Evolutionary conservation across 2,797 vertebrate genomes (phyloP).

Genomic region (Cheirogaleus major): DNA sequence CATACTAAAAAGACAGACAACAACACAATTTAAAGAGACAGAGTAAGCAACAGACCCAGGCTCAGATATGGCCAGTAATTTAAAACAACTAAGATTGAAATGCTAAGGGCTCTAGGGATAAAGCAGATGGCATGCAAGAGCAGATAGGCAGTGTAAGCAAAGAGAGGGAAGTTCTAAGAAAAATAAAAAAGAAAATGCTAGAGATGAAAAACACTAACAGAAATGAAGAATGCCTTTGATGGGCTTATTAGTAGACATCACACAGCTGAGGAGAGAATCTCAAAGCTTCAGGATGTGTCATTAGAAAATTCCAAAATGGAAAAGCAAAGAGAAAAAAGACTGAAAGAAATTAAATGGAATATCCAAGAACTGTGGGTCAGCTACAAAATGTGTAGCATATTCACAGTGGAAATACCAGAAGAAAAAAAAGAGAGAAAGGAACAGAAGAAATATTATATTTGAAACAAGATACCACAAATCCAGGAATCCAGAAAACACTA

Average conservation of each 20-base stretch:
- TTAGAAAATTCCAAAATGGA: background rate
- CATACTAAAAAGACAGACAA: background rate
- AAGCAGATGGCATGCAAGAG: background rate
- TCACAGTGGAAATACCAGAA: background rate
- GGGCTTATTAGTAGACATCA: background rate
- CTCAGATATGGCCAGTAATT: background rate
- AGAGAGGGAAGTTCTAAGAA: background rate
- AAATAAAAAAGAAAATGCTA: background rate
- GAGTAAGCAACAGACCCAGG: background rate
- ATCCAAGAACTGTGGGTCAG: background rate
- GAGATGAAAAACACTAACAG: background rate
- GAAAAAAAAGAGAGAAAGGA: background rate
- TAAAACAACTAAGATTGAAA: background rate
- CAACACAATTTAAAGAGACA: background rate
- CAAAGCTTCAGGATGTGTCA: background rate
- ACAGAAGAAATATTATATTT: background rate
- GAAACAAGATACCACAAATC: background rate
- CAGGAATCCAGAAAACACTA: background rate
- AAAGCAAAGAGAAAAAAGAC: background rate
- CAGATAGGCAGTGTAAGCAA: background rate
- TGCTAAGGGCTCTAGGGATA: background rate
- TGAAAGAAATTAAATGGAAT: background rate
- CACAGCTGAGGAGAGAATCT: background rate
- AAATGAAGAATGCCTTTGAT: background rate
- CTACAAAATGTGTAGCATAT: background rate